These are phyloP conservation scores for Drosophila maculinotata DNA, from an alignment of 2,888 invertebrate species.

Conservation along the genomic window DNA sequence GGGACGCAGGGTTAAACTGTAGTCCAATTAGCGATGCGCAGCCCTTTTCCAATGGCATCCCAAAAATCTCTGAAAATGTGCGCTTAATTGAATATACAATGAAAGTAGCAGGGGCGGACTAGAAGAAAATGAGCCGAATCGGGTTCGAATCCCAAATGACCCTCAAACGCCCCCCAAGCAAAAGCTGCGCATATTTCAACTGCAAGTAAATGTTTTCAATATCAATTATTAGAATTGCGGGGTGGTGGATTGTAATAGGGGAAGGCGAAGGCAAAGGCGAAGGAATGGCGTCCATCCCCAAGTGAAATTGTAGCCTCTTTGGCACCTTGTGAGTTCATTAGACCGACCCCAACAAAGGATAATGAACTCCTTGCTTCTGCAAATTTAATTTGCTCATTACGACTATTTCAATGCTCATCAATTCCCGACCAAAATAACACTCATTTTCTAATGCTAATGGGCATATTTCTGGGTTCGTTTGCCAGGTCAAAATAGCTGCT, in stretches of 20 bases:
- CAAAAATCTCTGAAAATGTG: slow-evolving; percentile 67
- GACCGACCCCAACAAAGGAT: slow-evolving; percentile 61
- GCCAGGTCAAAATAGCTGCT: slow-evolving; percentile 10
- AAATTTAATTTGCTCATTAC: slow-evolving; percentile 57
- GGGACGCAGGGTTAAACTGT: slow-evolving; percentile 12
- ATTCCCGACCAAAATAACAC: slow-evolving; percentile 45
- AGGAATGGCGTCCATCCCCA: background rate
- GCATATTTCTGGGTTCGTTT: slow-evolving; percentile 20
- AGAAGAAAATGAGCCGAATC: slow-evolving; percentile 13
- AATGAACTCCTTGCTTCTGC: slow-evolving; percentile 58
- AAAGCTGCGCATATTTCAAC: slow-evolving; percentile 33
- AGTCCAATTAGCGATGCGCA: slow-evolving; percentile 60
- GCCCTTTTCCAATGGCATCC: slow-evolving; percentile 38
- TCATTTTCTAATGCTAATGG: slow-evolving; percentile 42
- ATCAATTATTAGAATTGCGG: slow-evolving; percentile 67
- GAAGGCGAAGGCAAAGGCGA: background rate
- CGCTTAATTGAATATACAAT: slow-evolving; percentile 67
- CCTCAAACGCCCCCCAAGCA: slow-evolving; percentile 38
- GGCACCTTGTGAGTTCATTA: slow-evolving; percentile 75
- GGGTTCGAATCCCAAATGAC: slow-evolving; percentile 39
- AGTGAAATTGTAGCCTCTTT: slow-evolving; percentile 51
- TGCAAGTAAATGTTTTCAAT: slow-evolving; percentile 66
- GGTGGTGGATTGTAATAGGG: background rate
- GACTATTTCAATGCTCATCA: slow-evolving; percentile 65
- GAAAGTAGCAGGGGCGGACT: background rate